These are phyloP conservation scores for Flexamia atlantica DNA, from an alignment of 2,888 invertebrate genomes.

Conservation along the genomic window DNA sequence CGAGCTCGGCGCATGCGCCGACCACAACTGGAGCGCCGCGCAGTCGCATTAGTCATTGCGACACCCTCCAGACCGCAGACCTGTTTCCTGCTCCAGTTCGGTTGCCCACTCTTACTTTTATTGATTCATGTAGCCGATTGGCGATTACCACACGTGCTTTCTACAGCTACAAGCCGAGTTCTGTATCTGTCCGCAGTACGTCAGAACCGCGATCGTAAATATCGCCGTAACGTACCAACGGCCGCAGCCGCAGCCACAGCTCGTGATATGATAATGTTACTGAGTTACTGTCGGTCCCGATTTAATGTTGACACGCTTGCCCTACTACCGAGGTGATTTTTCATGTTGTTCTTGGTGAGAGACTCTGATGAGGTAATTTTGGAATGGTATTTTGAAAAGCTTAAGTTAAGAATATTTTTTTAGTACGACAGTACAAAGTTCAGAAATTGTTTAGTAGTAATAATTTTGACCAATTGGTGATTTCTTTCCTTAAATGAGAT, in stretches of 20 bases:
- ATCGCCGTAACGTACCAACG: not conserved
- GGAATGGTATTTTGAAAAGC: not conserved
- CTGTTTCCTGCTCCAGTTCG: constrained; percentile 12
- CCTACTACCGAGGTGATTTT: not conserved
- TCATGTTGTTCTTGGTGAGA: not conserved
- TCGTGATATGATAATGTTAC: constrained; percentile 35
- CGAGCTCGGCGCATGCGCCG: not conserved
- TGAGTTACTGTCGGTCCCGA: not conserved
- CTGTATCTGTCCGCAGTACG: constrained; percentile 3
- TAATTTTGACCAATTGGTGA: too few species aligned
- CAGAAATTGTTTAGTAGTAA: too few species aligned
- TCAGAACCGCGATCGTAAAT: not conserved
- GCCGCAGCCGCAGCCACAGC: not conserved
- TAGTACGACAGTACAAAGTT: too few species aligned
- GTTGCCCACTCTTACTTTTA: constrained; percentile 44
- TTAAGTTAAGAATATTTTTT: too few species aligned
- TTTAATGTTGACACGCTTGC: not conserved
- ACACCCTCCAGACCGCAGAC: constrained; percentile 1
- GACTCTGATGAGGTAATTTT: not conserved
- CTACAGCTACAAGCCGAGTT: constrained; percentile 13
- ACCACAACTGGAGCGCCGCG: constrained; percentile 22
- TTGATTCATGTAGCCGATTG: constrained; percentile 43
- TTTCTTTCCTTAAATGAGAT: too few species aligned
- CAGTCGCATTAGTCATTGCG: constrained; percentile 24
- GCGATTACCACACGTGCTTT: constrained; percentile 44